A percentile compares a stretch with the other conserved stretches of the same genome.
These are phyloP conservation scores for Rhadina sibilatrix DNA, from an alignment of 2,113 vertebrate genomes.

Conservation along the genomic window DNA sequence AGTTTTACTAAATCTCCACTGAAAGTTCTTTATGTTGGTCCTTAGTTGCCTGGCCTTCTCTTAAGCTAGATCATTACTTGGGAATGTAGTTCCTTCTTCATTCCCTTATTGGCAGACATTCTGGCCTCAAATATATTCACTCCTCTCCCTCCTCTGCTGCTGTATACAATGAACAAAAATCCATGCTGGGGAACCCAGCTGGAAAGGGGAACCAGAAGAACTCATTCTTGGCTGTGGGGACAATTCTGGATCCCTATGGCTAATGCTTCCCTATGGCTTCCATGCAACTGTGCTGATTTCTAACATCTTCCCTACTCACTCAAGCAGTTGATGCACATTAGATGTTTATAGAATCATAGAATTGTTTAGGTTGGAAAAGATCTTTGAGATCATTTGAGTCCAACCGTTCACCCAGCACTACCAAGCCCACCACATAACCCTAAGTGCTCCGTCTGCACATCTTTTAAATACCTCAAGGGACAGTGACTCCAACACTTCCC, in stretches of 20 bases:
- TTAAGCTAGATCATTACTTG: not conserved
- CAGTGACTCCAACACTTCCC: not conserved
- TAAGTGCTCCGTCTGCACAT: not conserved
- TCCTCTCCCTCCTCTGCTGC: not conserved
- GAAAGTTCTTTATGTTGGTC: not conserved
- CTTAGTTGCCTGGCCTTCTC: not conserved
- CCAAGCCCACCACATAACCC: not conserved
- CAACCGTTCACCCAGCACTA: not conserved
- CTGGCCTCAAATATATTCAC: not conserved
- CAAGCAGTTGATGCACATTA: not conserved
- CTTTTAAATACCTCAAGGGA: not conserved
- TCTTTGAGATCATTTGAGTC: not conserved
- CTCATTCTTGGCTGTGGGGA: not conserved
- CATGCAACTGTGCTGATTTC: not conserved
- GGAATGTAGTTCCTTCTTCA: not conserved
- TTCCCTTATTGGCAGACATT: not conserved
- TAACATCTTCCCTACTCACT: not conserved
- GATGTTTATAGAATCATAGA: not conserved
- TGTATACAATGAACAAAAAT: not conserved
- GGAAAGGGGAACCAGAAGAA: not conserved
- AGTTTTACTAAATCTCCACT: not conserved
- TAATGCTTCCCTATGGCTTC: not conserved
- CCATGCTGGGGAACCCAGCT: not conserved
- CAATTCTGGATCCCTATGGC: not conserved
- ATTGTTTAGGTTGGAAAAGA: not conserved